These are phyloP conservation scores for Trichonephila clavata DNA, from an alignment of 1,140 invertebrate genomes.

Conservation along the genomic window DNA sequence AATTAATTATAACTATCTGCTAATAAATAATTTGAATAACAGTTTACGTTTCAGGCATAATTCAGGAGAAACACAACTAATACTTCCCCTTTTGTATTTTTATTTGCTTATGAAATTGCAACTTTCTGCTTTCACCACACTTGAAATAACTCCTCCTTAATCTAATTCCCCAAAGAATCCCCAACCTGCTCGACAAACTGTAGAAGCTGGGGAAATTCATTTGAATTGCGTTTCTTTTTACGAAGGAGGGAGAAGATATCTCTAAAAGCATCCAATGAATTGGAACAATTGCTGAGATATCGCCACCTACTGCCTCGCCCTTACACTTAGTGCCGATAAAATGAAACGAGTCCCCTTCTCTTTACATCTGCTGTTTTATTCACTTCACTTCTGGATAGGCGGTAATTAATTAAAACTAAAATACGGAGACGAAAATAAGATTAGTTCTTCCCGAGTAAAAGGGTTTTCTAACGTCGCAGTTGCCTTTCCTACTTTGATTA, in stretches of 20 bases:
- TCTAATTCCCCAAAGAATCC: slow-evolving; percentile 23
- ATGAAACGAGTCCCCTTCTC: background rate
- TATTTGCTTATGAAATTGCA: background rate
- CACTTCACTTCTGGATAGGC: background rate
- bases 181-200: background rate
- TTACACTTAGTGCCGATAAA: background rate
- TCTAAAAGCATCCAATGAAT: background rate
- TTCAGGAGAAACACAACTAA: too few species aligned
- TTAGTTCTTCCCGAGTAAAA: slow-evolving; percentile 20
- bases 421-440: slow-evolving; percentile 57
- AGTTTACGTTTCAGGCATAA: too few species aligned
- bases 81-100: background rate
- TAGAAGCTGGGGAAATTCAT: background rate
- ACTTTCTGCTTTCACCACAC: background rate
- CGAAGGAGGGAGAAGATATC: background rate
- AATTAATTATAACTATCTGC: too few species aligned
- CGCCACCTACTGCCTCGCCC: too few species aligned
- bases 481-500: slow-evolving; percentile 35
- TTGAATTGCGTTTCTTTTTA: background rate
- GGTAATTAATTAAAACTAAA: slow-evolving; percentile 63
- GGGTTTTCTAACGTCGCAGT: background rate
- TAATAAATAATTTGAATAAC: too few species aligned
- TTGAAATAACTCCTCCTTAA: slow-evolving; percentile 17
- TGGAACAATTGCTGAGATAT: background rate
- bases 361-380: slow-evolving; percentile 55